phyloP scores from a whole-genome alignment of 1,140 invertebrate genomes.

The Anoplolepis gracilipes region DNA sequence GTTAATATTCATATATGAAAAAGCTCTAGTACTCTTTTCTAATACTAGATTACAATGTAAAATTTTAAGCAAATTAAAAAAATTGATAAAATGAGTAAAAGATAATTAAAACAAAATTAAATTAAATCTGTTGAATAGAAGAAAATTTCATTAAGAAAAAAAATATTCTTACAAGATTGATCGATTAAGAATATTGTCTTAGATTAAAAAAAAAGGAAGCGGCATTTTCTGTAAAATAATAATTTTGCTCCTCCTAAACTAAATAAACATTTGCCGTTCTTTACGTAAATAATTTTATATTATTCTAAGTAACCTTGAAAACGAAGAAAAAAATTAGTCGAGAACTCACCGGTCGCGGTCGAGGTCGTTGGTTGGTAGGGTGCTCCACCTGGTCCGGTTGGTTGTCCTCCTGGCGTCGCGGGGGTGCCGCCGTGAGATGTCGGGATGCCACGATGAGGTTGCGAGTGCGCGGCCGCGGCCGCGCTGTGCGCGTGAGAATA shows the following conservation, averaged over 20 bases:
- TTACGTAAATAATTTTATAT: not conserved
- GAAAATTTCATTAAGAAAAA: not conserved
- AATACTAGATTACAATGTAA: not conserved
- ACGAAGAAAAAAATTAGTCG: constrained; percentile 21
- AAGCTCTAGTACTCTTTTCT: not conserved
- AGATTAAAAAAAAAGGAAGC: not conserved
- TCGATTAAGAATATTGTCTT: not conserved
- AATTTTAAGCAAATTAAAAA: not conserved
- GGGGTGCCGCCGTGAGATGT: constrained; percentile 83
- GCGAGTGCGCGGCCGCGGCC: constrained; percentile 85
- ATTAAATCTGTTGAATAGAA: not conserved
- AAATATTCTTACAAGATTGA: not conserved
- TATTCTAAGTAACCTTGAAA: constrained; percentile 22
- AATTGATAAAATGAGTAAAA: not conserved
- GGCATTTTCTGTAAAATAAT: no score
- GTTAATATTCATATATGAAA: no score
- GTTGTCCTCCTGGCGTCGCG: constrained; percentile 83
- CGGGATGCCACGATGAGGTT: constrained; percentile 84
- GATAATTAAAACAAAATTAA: not conserved
- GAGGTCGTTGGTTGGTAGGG: constrained; percentile 88
- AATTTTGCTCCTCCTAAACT: not conserved
- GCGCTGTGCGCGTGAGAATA: constrained; percentile 84
- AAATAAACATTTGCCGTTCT: not conserved
- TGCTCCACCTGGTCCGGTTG: constrained; percentile 85
- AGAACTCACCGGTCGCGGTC: constrained; percentile 87